Conservation (phyloP, 2,797 vertebrate species). For the Octomys mimax region DNA sequence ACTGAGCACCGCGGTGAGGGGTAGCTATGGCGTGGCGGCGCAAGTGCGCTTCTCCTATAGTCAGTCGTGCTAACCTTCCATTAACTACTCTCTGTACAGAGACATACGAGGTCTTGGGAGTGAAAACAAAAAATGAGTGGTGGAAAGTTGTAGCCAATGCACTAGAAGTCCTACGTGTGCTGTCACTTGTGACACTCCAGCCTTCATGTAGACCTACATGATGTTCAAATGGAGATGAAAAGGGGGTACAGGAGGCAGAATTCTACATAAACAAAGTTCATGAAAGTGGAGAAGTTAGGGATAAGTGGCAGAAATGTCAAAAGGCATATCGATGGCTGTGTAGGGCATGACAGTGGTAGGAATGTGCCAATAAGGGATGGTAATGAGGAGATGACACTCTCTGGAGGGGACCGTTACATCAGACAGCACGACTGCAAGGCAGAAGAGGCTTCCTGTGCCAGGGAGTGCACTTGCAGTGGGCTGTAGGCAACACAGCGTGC, state of each 20-base stretch:
- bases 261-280: neutral
- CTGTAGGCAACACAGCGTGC: neutral
- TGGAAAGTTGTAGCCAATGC: neutral
- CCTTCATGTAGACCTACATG: neutral
- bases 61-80: neutral
- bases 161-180: neutral
- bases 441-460: neutral
- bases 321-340: neutral
- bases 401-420: neutral
- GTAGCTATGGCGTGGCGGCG: rapidly evolving
- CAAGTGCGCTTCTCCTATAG: neutral
- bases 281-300: neutral
- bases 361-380: neutral
- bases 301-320: neutral
- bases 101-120: neutral
- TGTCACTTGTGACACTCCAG: neutral
- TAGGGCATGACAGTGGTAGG: neutral
- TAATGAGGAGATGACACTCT: neutral
- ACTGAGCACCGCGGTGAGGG: neutral
- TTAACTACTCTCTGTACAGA: constrained; percentile 4
- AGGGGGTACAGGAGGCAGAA: neutral
- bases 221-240: neutral
- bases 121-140: neutral
- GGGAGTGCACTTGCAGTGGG: neutral
- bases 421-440: neutral